Base-by-base conservation (phyloP, 2,797 vertebrate genomes). In the Trichosurus vulpecula region DNA sequence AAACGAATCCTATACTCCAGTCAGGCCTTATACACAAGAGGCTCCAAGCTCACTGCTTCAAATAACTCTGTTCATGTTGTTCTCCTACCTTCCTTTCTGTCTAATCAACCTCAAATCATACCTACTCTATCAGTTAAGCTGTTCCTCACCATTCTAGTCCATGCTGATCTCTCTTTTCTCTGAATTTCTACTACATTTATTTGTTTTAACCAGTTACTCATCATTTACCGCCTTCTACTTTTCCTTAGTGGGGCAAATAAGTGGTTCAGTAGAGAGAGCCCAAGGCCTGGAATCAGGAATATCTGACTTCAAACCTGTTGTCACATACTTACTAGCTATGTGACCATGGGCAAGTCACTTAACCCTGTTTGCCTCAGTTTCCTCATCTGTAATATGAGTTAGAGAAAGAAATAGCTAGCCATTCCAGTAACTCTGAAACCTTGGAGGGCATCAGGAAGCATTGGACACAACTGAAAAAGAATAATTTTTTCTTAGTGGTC, bases 81-180 rank as follows among this genome's bases (percentile, higher is more conserved):
- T 4, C 31, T 61, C 14, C 31, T 61, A 61, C 31, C 58, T 35
- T 57, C 56, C 25, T 58, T 58, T 66, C 61, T 66, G 14, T 66
- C 61, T 19, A n/a, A 66, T 0, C 35, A 66, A 14, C 13, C 14
- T 16, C 4, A n/a, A n/a, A 66, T 35, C 92, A 92, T 27, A 8
- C 0, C 92, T n/a, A 90, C 31, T 12, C 90, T 16, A 74, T 29
- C 19, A 90, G 53, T 55, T 51, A 16, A 81, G 41, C 92, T 54
- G 30, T n/a, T 56, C 51, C 41, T 90, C n/a, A 94, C 19, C 89
- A 90, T 41, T 95, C 25, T 4, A 74, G 30, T 4, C 47, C n/a
- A 74, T 11, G 13, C 12, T 13, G 25, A 41, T 31, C 27, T 52
- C 89, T 94, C 94, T 93, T 61, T 96, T 96, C 54, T 94, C 95